Conservation (phyloP, 1,140 invertebrate genomes). For the Babylonia areolata region DNA sequence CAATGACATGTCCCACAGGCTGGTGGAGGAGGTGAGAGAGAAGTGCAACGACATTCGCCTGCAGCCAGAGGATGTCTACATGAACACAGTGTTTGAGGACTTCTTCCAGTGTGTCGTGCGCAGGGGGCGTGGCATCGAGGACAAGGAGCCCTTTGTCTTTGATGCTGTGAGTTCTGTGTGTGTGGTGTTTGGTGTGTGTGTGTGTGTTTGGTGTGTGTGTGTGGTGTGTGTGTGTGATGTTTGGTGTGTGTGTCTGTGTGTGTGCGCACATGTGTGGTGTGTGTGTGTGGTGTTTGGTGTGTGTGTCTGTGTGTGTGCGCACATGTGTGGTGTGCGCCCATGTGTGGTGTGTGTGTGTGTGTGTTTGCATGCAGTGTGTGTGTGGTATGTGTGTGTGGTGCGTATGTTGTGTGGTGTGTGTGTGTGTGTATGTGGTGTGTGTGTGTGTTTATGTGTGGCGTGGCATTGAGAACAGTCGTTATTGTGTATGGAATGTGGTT, state of each 20-base stretch:
- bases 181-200: background rate
- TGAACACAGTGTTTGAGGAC: constrained; percentile 91
- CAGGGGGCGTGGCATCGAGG: constrained; percentile 81
- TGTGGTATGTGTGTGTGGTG: too few species aligned
- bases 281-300: background rate
- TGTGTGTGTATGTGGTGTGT: too few species aligned
- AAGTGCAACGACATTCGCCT: constrained; percentile 83
- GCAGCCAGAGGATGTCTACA: constrained; percentile 94
- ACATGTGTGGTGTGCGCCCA: too few species aligned
- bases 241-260: too few species aligned
- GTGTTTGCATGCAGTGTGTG: too few species aligned
- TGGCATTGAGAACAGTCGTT: too few species aligned
- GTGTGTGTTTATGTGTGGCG: too few species aligned
- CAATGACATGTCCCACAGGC: constrained; percentile 77
- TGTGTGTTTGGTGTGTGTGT: constrained; percentile 1
- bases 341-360: too few species aligned
- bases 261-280: background rate
- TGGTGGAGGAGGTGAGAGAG: constrained; percentile 95
- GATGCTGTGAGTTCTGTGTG: constrained; percentile 81
- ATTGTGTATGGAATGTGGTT: too few species aligned
- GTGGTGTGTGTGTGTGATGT: background rate
- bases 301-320: too few species aligned
- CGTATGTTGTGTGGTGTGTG: too few species aligned
- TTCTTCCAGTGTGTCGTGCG: constrained; percentile 84
- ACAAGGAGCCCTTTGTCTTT: constrained; percentile 79